Evolutionary conservation across 1,140 invertebrate species (phyloP).

Genomic region (Lineus longissimus): DNA sequence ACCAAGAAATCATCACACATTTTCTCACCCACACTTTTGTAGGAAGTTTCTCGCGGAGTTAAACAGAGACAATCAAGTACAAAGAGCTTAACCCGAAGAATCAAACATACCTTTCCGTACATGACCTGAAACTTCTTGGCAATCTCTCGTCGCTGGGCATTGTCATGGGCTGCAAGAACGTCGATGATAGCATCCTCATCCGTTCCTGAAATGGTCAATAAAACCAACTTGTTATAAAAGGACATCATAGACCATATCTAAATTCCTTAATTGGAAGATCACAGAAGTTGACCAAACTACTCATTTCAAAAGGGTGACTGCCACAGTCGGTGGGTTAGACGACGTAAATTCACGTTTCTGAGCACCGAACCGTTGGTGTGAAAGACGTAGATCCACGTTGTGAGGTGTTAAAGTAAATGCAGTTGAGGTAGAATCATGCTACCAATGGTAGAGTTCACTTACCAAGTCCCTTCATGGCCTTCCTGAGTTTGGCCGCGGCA

Average conservation of each 20-base stretch:
- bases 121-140: slow-evolving; percentile 82
- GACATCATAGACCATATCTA: neutral
- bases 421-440: no score
- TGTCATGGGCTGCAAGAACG: slow-evolving; percentile 76
- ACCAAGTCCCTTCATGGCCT: slow-evolving; percentile 46
- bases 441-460: slow-evolving; percentile 10
- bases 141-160: slow-evolving; percentile 84
- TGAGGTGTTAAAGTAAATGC: neutral
- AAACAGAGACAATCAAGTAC: no score
- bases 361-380: neutral
- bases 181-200: slow-evolving; percentile 88
- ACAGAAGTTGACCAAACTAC: no score
- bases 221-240: neutral
- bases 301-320: neutral
- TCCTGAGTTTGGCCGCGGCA: slow-evolving; percentile 25
- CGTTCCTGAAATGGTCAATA: slow-evolving; percentile 62
- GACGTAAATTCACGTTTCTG: neutral
- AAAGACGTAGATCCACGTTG: neutral
- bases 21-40: no score
- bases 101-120: slow-evolving; percentile 79
- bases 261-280: neutral
- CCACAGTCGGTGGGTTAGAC: slow-evolving; percentile 1
- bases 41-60: no score
- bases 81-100: no score
- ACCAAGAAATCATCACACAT: no score